Evolutionary conservation across 2,797 vertebrate species (phyloP), one percentile per base, ranked within the genome.

Genomic region (Cirrhinus mrigala): DNA sequence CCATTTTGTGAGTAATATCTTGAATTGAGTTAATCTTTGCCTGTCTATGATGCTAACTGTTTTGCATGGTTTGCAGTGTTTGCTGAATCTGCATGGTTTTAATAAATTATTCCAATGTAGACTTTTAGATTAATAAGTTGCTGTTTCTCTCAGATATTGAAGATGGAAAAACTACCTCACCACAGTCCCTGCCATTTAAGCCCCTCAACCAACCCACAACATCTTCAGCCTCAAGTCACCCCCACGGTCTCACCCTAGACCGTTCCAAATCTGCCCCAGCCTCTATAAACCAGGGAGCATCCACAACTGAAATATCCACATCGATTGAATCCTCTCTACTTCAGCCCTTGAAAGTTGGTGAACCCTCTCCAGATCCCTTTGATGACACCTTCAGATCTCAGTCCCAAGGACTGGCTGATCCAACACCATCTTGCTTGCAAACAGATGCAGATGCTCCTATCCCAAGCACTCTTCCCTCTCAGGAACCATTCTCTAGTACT

Each of bases 101-200:
- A 40, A 40, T 29, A 6, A 60, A 15, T 48, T 58, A 1, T 52
- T 50, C 64, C n/a, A 81, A 22, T 60, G 2, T 54, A 52, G 27
- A 73, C 18, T n/a, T 71, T 20, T 11, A 62, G 5, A 20, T 20
- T 46, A 74, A 82, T 54, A 20, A 33, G n/a, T 83, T 46, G 70
- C 50, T 24, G 33, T 22, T 74, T 82, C 11, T 84, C 71, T 40
- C 58, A 98, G 97, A 98, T 94, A 96, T 96, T 96, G 96, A 96
- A 94, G 96, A 98, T 95, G 96, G 97, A 97, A 97, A 96, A 98
- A 97, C 98, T 99, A 99, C 98, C 98, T 99, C 98, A 98, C 96
- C 95, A 92, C 96, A 95, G 95, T 95, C 93, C 94, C 95, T 95
- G 92, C 94, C 96, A 89, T 95, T 96, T 90, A 90, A 88, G 93